These are phyloP conservation scores for Myotis myotis DNA, from an alignment of 2,797 vertebrate species.

Conservation along the genomic window DNA sequence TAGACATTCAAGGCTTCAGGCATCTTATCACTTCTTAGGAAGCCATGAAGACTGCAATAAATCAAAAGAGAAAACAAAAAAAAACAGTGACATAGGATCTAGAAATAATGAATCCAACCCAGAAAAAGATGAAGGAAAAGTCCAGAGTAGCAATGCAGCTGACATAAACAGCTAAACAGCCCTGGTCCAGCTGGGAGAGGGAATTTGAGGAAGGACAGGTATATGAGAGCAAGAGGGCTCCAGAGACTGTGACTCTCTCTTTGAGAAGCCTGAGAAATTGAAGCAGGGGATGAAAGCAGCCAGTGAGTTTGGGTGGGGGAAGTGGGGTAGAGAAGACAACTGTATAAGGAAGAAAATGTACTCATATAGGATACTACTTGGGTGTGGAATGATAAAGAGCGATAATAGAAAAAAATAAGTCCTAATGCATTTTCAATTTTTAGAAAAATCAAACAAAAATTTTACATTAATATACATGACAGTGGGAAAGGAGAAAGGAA, in stretches of 20 bases:
- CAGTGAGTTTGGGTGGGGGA: background rate
- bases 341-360: background rate
- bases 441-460: background rate
- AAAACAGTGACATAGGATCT: background rate
- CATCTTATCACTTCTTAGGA: background rate
- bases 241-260: background rate
- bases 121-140: background rate
- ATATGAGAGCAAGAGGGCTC: background rate
- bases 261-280: background rate
- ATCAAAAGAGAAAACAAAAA: background rate
- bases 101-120: background rate
- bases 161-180: background rate
- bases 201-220: background rate
- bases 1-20: background rate
- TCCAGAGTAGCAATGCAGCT: background rate
- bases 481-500: background rate
- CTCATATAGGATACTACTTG: background rate
- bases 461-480: background rate
- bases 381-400: background rate
- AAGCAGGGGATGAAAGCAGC: background rate
- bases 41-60: background rate
- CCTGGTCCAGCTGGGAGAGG: background rate
- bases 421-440: background rate
- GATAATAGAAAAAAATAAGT: background rate
- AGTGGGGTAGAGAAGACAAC: background rate